A percentile compares a stretch with the other conserved stretches of the same genome.
phyloP scores from a whole-genome alignment of 2,888 invertebrate genomes.

The Gortyna flavago region DNA sequence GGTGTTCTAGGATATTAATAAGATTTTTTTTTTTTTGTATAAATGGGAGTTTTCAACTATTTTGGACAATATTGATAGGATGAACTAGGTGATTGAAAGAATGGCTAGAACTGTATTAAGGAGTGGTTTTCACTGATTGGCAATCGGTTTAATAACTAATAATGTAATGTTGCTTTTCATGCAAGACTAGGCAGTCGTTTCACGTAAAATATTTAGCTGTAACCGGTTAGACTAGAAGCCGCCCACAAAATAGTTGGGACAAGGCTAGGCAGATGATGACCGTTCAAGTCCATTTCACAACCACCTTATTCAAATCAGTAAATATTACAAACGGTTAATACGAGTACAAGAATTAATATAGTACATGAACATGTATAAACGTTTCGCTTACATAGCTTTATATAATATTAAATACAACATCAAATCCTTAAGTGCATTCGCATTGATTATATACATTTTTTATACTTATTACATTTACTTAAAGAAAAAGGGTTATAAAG shows the following conservation, averaged over 20 bases:
- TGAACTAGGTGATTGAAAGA: constrained; percentile 38
- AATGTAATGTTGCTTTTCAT: not conserved
- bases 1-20: constrained; percentile 27
- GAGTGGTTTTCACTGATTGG: not conserved
- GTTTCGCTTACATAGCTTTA: constrained; percentile 51
- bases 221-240: not conserved
- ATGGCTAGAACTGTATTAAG: not conserved
- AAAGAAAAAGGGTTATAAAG: constrained; percentile 14
- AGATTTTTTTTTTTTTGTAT: constrained; percentile 5
- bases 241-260: not conserved
- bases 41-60: constrained; percentile 32
- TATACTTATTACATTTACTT: constrained; percentile 44
- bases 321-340: constrained; percentile 48
- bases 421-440: constrained; percentile 85
- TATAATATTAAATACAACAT: constrained; percentile 75
- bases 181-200: not conserved
- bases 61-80: constrained; percentile 37
- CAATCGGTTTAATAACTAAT: not conserved
- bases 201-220: not conserved
- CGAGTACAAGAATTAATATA: constrained; percentile 43
- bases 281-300: constrained; percentile 26
- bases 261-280: not conserved
- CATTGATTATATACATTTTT: constrained; percentile 71
- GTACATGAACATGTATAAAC: constrained; percentile 60
- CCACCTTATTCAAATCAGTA: constrained; percentile 25